Evolutionary conservation across 2,113 vertebrate genomes (phyloP).

Genomic region (Rana temporaria): DNA sequence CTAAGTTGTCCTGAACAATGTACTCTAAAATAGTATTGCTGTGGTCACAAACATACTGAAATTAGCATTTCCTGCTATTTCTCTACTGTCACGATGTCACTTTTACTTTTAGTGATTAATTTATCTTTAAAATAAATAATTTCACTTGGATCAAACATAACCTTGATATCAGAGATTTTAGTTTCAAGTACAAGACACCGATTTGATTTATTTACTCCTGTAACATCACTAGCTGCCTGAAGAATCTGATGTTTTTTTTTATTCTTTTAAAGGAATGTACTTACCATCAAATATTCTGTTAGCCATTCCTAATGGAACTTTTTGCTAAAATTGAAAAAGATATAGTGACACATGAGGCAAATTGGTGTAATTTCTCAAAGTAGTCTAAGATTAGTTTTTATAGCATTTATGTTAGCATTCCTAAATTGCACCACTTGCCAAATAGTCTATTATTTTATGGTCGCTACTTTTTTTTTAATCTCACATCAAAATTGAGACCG

Average conservation of each 20-base stretch:
- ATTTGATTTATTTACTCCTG: background rate
- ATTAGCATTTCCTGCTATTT: background rate
- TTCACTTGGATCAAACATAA: slow-evolving; percentile 3
- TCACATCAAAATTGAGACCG: slow-evolving; percentile 42
- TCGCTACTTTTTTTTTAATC: slow-evolving; percentile 42
- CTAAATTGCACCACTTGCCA: slow-evolving; percentile 48
- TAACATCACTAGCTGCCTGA: background rate
- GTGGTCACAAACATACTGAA: slow-evolving; percentile 8
- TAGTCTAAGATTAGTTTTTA: slow-evolving; percentile 42
- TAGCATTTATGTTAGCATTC: slow-evolving; percentile 44
- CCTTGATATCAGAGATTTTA: background rate
- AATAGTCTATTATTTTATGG: slow-evolving; percentile 37
- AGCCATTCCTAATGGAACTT: background rate
- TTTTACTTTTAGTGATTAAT: background rate
- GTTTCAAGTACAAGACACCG: background rate
- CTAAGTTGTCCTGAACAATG: slow-evolving; percentile 28
- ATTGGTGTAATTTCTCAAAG: slow-evolving; percentile 32
- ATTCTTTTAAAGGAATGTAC: background rate
- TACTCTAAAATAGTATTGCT: slow-evolving; percentile 30
- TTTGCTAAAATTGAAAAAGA: slow-evolving; percentile 43
- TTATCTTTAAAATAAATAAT: slow-evolving; percentile 19
- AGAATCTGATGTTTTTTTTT: background rate
- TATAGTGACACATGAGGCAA: slow-evolving; percentile 17
- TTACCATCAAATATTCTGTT: slow-evolving; percentile 12
- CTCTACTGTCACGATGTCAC: background rate